Percentiles rank a stretch among this genome's conserved stretches.
These are phyloP conservation scores for Oenanthe oenanthe DNA, from an alignment of 2,113 vertebrate genomes.

Conservation along the genomic window DNA sequence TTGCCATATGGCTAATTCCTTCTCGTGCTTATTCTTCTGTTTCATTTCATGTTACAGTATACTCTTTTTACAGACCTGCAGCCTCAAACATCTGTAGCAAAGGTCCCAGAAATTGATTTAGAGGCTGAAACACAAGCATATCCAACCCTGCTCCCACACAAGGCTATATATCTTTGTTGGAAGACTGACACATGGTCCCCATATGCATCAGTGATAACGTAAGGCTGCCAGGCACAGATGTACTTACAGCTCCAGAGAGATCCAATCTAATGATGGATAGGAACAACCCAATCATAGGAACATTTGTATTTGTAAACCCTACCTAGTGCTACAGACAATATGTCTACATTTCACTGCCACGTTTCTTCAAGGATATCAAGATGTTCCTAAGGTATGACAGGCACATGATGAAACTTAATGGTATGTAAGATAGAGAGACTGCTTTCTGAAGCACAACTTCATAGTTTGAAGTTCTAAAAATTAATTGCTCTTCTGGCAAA, in stretches of 20 bases:
- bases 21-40: background rate
- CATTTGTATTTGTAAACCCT: conserved; percentile 66
- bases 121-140: conserved; percentile 72
- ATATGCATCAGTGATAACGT: conserved; percentile 69
- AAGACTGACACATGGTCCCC: conserved; percentile 72
- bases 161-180: conserved; percentile 70
- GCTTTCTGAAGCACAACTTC: conserved; percentile 61
- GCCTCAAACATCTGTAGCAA: conserved; percentile 73
- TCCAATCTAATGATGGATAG: conserved; percentile 63
- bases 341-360: conserved; percentile 32
- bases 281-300: conserved; percentile 47
- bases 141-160: conserved; percentile 50
- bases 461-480: conserved; percentile 67
- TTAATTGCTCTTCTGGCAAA: conserved; percentile 78
- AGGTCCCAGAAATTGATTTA: conserved; percentile 74
- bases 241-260: conserved; percentile 62
- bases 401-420: conserved; percentile 67
- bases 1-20: conserved; percentile 32
- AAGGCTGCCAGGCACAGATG: conserved; percentile 60
- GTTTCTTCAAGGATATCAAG: conserved; percentile 73
- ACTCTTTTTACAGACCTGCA: conserved; percentile 60
- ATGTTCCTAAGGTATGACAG: conserved; percentile 67
- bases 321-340: conserved; percentile 26
- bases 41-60: conserved; percentile 48
- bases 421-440: conserved; percentile 51